Base-by-base conservation (phyloP, 2,797 vertebrate species). In the Myripristis murdjan region DNA sequence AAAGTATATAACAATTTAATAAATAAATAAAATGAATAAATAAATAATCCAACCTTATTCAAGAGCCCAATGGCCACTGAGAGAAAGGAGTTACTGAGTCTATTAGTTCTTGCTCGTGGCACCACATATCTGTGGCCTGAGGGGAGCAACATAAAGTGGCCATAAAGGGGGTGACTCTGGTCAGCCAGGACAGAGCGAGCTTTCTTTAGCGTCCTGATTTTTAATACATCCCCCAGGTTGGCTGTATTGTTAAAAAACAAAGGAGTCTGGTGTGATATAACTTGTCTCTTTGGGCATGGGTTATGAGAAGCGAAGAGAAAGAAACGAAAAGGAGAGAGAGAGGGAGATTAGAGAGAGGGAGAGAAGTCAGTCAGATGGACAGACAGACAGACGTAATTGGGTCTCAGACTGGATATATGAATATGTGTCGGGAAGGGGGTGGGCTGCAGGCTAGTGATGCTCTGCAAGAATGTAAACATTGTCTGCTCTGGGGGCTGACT, bases 401-500 rank as follows among this genome's bases (percentile, higher is more conserved):
- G 12, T 46, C 44, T 20, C 6, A 26, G 31, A 12, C 33, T 22
- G 24, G 7, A 26, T 24, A 41, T 39, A 12, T 39, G n/a, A 6
- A 24, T 43, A 18, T 47, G 35, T 54, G 59, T 24, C 26, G 83
- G 43, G 35, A 18, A 28, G 15, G 33, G 5, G 43, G 5, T 14
- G 63, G 61, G 51, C 61, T 23, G 37, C 7, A 26, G 54, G 68
- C 52, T 46, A 23, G 55, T 37, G 54, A 79, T 66, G 70, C 51
- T 64, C 51, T 52, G 37, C 54, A 84, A 84, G 83, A 86, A 85
- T 52, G 75, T 85, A 85, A 89, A 89, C 84, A 88, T 68, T 77
- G 85, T 90, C 81, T 89, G 86, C 87, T 87, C 90, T 37, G 83
- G 63, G 84, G 79, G 61, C 55, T 8, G 55, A 90, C 90, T 90